A percentile compares a stretch with the other conserved stretches of the same genome.
Conservation (phyloP, 2,797 vertebrate species). For the Sebastes alutus region DNA sequence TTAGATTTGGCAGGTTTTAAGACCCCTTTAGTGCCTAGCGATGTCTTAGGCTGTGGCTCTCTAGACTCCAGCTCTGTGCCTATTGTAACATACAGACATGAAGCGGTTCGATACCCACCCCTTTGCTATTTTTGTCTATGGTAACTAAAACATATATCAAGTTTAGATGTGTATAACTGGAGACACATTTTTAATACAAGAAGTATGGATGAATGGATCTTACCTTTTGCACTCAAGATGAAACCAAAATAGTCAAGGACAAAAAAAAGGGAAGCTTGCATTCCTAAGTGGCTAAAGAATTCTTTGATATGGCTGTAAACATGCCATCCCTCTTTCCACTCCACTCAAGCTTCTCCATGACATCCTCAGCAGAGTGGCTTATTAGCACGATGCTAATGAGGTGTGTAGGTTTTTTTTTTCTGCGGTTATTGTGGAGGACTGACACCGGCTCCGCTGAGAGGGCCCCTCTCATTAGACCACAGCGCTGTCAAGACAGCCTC, state of each 20-base stretch:
- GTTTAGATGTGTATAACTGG: neutral
- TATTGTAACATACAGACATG: neutral
- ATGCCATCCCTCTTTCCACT: slow-evolving; percentile 7
- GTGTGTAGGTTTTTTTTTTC: slow-evolving; percentile 31
- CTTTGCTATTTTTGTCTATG: neutral
- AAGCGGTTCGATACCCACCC: neutral
- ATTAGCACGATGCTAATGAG: slow-evolving; percentile 76
- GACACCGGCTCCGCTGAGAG: slow-evolving; percentile 32
- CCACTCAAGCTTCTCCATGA: slow-evolving; percentile 4
- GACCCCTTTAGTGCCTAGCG: neutral
- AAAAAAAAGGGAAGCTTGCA: neutral
- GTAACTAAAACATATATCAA: neutral
- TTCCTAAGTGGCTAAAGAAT: neutral
- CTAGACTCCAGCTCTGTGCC: neutral
- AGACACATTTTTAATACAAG: neutral
- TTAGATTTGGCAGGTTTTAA: neutral
- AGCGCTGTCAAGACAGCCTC: slow-evolving; percentile 48
- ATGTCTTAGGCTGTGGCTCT: neutral
- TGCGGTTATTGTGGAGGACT: slow-evolving; percentile 29
- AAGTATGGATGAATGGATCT: neutral
- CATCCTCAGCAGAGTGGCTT: slow-evolving; percentile 41
- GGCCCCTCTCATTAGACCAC: slow-evolving; percentile 68
- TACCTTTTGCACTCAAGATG: neutral
- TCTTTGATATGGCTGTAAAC: slow-evolving; percentile 32
- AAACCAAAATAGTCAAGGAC: neutral